A percentile compares a stretch with the other conserved stretches of the same genome.
Conservation (phyloP, 2,797 vertebrate genomes). For the Atherinosoma microstoma region DNA sequence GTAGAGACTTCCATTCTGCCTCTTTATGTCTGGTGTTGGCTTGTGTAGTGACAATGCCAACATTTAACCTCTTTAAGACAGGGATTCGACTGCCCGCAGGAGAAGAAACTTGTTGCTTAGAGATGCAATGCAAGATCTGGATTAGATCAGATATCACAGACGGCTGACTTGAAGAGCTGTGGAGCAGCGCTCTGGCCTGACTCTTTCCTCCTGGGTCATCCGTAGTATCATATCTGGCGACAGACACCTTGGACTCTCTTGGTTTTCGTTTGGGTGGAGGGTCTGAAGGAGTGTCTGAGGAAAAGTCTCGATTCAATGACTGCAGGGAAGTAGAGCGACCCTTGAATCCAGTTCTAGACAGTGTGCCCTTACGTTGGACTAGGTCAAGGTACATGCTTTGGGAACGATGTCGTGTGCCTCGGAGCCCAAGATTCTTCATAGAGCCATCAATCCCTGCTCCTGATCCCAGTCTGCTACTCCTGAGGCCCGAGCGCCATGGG, state of each 20-base stretch:
- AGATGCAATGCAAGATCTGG: constrained; percentile 75
- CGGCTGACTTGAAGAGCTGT: constrained; percentile 51
- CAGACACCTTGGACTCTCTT: constrained; percentile 43
- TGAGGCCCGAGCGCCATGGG: constrained; percentile 37
- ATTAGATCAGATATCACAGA: constrained; percentile 79
- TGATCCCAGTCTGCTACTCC: constrained; percentile 47
- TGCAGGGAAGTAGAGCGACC: constrained; percentile 73
- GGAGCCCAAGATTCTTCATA: constrained; percentile 54
- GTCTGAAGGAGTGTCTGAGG: constrained; percentile 35
- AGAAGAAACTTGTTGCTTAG: constrained; percentile 58
- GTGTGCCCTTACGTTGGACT: constrained; percentile 64
- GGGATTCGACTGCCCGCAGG: constrained; percentile 81
- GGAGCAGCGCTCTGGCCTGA: constrained; percentile 54
- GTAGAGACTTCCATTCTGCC: constrained; percentile 69
- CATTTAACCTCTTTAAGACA: constrained; percentile 56
- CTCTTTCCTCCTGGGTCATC: constrained; percentile 43
- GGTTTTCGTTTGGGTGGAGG: constrained; percentile 45
- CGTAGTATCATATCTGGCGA: constrained; percentile 18
- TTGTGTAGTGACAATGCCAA: constrained; percentile 11
- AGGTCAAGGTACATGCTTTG: constrained; percentile 79
- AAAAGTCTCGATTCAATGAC: constrained; percentile 69
- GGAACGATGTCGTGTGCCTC: constrained; percentile 41
- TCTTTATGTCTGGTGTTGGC: constrained; percentile 46
- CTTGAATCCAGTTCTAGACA: constrained; percentile 57
- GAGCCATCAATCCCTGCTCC: constrained; percentile 25